These are phyloP conservation scores for Diabrotica balteata DNA, from an alignment of 2,888 invertebrate species.

Conservation along the genomic window DNA sequence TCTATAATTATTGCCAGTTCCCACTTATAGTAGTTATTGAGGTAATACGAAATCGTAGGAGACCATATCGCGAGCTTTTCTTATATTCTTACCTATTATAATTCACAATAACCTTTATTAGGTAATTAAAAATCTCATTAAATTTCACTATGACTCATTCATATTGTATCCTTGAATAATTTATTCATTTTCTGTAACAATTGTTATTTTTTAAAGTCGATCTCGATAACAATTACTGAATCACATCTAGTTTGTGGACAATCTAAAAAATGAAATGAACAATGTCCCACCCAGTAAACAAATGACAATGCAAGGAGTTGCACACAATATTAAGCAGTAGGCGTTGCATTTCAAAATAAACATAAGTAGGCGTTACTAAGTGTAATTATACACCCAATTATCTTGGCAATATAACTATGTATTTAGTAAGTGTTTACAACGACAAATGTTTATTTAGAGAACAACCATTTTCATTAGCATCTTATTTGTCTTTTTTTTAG, in stretches of 20 bases:
- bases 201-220: not conserved
- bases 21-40: too few relatives aligned
- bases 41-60: too few relatives aligned
- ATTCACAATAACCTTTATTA: not conserved
- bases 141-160: not conserved
- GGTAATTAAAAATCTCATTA: not conserved
- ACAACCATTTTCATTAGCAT: constrained; percentile 38
- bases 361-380: constrained; percentile 35
- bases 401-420: constrained; percentile 42
- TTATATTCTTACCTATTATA: too few relatives aligned
- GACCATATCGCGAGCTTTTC: too few relatives aligned
- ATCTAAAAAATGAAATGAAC: constrained; percentile 5
- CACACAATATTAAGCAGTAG: constrained; percentile 33
- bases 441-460: constrained; percentile 43
- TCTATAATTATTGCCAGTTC: too few relatives aligned
- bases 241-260: not conserved
- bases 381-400: constrained; percentile 38
- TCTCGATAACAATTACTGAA: not conserved
- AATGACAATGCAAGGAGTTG: constrained; percentile 33
- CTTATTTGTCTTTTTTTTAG: not conserved
- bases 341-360: constrained; percentile 38
- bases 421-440: constrained; percentile 43
- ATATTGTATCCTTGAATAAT: not conserved
- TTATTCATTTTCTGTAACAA: not conserved
- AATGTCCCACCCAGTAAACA: constrained; percentile 27